phyloP scores from a whole-genome alignment of 2,888 invertebrate genomes.

The Linnaemya tessellans region DNA sequence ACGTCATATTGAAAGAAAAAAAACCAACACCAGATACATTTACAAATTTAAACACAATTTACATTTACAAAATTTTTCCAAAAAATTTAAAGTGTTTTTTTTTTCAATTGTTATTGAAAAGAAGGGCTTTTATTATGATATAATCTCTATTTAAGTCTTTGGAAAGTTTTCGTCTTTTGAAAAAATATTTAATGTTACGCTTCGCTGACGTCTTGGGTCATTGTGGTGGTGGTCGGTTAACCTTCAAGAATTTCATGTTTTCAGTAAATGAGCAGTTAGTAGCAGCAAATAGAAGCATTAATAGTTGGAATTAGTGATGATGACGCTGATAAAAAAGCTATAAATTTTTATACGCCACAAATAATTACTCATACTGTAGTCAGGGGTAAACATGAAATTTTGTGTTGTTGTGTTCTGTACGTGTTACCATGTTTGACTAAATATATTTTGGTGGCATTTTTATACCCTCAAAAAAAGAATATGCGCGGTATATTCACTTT shows the following conservation, averaged over 20 bases:
- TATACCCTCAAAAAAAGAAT: no score
- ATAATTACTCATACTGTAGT: background rate
- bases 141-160: background rate
- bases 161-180: background rate
- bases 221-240: slow-evolving; percentile 51
- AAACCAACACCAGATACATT: no score
- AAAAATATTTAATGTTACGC: background rate
- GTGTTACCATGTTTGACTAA: slow-evolving; percentile 29
- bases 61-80: no score
- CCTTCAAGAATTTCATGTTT: slow-evolving; percentile 59
- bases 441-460: background rate
- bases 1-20: no score
- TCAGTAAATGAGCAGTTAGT: slow-evolving; percentile 6
- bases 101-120: no score
- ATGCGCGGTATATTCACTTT: no score
- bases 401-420: slow-evolving; percentile 29
- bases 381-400: no score
- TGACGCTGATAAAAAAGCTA: slow-evolving; percentile 16
- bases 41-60: no score
- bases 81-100: no score
- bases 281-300: slow-evolving; percentile 27
- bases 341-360: slow-evolving; percentile 14
- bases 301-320: slow-evolving; percentile 1
- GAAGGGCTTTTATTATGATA: no score
- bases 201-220: slow-evolving; percentile 19